phyloP scores from a whole-genome alignment of 2,113 vertebrate genomes.

The Nansenia antarctica region DNA sequence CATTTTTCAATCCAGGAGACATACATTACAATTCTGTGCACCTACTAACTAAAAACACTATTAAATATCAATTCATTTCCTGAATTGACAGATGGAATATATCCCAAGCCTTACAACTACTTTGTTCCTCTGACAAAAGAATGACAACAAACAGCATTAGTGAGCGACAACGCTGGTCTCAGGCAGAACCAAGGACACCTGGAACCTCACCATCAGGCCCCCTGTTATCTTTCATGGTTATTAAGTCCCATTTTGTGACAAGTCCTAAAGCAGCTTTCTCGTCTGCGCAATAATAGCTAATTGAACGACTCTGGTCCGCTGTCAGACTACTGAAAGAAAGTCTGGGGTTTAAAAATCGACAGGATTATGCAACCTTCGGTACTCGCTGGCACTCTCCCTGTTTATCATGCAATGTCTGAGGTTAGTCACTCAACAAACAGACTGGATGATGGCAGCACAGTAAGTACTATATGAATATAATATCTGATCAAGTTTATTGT shows the following conservation, averaged over 20 bases:
- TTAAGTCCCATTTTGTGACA: constrained; percentile 17
- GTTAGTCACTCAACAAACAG: neutral
- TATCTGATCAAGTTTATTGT: neutral
- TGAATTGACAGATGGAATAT: too few species aligned
- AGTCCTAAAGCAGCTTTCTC: constrained; percentile 15
- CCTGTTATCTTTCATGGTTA: neutral
- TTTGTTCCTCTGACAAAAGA: too few species aligned
- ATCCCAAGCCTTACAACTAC: too few species aligned
- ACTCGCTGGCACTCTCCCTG: neutral
- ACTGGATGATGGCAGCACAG: constrained; percentile 16
- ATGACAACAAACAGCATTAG: too few species aligned
- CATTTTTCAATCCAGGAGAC: too few species aligned
- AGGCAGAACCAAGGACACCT: too few species aligned
- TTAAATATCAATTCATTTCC: too few species aligned
- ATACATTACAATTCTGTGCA: too few species aligned
- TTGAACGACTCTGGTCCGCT: constrained; percentile 17
- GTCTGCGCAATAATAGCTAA: constrained; percentile 12
- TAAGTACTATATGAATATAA: neutral
- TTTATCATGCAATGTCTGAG: neutral
- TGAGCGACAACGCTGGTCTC: too few species aligned
- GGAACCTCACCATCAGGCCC: neutral
- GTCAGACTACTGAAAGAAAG: neutral
- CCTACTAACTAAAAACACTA: too few species aligned
- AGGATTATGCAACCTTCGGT: neutral
- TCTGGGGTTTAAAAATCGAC: neutral